Base-by-base conservation (phyloP, 1,140 invertebrate genomes). In the Microvelia longipes region DNA sequence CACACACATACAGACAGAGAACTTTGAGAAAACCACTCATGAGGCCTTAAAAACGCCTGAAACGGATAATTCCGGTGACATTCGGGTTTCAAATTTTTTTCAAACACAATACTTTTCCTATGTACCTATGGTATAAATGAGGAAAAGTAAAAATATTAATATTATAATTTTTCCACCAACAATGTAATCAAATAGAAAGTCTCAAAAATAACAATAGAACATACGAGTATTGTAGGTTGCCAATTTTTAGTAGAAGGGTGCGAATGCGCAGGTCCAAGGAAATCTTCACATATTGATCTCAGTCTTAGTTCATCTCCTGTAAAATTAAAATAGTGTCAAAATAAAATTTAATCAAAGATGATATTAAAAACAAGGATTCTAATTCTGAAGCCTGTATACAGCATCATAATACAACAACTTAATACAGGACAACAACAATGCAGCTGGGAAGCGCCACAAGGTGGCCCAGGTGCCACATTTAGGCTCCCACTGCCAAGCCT, bases 191-290 rank as follows among this genome's bases (percentile, higher is more conserved):
- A 65, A 13, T 65, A 5, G 2, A 65, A 65, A n/a, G 11, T 5
- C 26, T 24, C 5, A 27, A 24, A 65, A n/a, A n/a, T 11, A 27
- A 65, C 66, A 70, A 64, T 19, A 13, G 73, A 64, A 76, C 77
- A 80, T 78, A 85, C 85, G 78, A 86, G 75, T 72, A 85, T 79
- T 28, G 78, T 79, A 24, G 81, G 76, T 68, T 85, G 81, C 85
- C 85, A 86, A 71, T 80, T 79, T 72, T 82, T 83, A 61, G 84
- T 83, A 19, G 79, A 76, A 2, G 77, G 82, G 29, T 82, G 82
- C 70, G 83, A 82, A 76, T 89, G 85, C 74, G 83, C 85, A 66
- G 88, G 88, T 1, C 89, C 89, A 73, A 92, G 80, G 69, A 92
- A 81, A 76, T 89, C 87, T 76, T 91, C 86, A 74, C 90, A 82